Conservation (phyloP, 2,113 vertebrate species). For the Nothoprocta pentlandii region DNA sequence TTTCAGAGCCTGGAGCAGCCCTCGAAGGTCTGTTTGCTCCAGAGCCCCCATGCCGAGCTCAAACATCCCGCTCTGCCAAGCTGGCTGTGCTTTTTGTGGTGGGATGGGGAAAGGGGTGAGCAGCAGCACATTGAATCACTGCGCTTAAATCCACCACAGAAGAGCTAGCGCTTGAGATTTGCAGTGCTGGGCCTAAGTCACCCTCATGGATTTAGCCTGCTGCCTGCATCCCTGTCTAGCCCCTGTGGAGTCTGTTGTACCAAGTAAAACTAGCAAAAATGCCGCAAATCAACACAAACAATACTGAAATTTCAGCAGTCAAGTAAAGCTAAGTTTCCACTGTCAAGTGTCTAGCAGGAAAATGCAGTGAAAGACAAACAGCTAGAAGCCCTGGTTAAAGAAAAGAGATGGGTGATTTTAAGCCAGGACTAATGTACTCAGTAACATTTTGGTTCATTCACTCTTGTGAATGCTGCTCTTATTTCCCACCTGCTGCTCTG, state of each 20-base stretch:
- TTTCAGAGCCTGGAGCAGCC: neutral
- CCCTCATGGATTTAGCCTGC: neutral
- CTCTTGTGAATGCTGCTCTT: neutral
- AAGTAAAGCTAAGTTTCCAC: neutral
- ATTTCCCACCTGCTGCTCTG: slow-evolving; percentile 90
- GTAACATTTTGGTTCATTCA: slow-evolving; percentile 21
- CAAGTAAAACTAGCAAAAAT: neutral
- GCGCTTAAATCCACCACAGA: neutral
- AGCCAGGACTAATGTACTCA: neutral
- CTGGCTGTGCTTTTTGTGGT: neutral
- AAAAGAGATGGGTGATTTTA: neutral
- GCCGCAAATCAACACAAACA: neutral
- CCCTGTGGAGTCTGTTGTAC: neutral
- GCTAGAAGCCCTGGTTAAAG: neutral
- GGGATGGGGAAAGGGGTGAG: neutral
- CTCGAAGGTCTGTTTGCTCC: neutral
- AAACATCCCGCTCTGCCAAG: neutral
- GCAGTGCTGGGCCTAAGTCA: neutral
- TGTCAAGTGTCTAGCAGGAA: neutral
- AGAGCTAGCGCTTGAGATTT: neutral
- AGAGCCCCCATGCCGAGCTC: neutral
- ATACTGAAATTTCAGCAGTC: neutral
- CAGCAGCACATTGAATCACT: neutral
- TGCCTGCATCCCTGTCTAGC: neutral
- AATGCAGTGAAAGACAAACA: neutral